Conservation (phyloP, 2,888 invertebrate genomes). For the Tiliacea citrago region DNA sequence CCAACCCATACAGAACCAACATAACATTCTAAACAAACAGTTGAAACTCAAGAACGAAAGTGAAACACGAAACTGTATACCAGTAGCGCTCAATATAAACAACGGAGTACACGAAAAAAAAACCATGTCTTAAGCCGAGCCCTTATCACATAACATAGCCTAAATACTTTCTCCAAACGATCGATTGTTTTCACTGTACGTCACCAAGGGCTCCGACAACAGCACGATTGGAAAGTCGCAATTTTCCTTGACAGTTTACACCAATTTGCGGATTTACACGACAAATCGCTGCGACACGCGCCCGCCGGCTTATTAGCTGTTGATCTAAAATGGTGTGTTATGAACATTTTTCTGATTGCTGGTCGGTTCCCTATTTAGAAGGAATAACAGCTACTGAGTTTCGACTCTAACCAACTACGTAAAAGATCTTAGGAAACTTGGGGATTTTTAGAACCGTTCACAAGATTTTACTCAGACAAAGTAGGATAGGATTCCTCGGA, state of each 20-base stretch:
- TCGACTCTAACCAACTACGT: neutral
- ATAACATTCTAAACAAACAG: constrained; percentile 45
- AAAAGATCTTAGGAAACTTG: neutral
- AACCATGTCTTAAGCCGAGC: constrained; percentile 31
- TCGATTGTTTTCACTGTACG: constrained; percentile 78
- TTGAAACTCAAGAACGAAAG: constrained; percentile 48
- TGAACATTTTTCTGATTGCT: constrained; percentile 23
- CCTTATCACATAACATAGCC: constrained; percentile 47
- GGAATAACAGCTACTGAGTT: neutral
- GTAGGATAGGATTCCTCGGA: neutral
- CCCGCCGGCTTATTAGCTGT: constrained; percentile 49
- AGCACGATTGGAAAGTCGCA: constrained; percentile 70
- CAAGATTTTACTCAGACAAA: neutral
- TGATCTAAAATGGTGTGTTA: constrained; percentile 23
- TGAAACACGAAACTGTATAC: constrained; percentile 49
- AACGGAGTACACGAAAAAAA: constrained; percentile 38
- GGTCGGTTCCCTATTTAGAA: neutral
- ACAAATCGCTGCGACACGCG: constrained; percentile 74
- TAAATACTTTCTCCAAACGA: constrained; percentile 78
- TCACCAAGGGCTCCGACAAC: constrained; percentile 66
- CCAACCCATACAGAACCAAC: constrained; percentile 23
- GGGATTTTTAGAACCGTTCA: neutral
- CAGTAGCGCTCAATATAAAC: constrained; percentile 58
- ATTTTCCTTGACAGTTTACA: constrained; percentile 77
- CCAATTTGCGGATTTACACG: constrained; percentile 79